These are phyloP conservation scores for Hirundichthys speculiger DNA, from an alignment of 2,113 vertebrate genomes.

Conservation along the genomic window DNA sequence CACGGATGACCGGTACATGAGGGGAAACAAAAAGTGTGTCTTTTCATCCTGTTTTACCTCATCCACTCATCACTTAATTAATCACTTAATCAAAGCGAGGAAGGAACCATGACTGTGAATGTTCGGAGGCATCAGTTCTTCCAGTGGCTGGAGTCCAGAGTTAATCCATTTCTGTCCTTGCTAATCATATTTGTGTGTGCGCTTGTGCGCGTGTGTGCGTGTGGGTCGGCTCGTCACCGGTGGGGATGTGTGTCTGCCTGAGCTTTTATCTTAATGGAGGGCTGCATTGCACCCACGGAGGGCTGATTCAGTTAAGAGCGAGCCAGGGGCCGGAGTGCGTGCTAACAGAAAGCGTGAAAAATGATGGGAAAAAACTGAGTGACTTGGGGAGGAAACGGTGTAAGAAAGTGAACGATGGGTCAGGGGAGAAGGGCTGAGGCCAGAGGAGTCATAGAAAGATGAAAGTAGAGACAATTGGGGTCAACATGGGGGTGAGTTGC, in stretches of 20 bases:
- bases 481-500: slow-evolving; percentile 31
- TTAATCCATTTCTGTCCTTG: slow-evolving; percentile 48
- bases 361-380: slow-evolving; percentile 40
- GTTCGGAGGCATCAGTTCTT: slow-evolving; percentile 10
- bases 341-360: slow-evolving; percentile 72
- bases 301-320: slow-evolving; percentile 70
- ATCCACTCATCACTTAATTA: slow-evolving; percentile 3
- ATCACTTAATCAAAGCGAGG: slow-evolving; percentile 21
- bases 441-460: slow-evolving; percentile 34
- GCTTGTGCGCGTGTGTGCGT: background rate
- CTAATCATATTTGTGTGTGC: slow-evolving; percentile 10
- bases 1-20: slow-evolving; percentile 32
- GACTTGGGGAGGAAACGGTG: slow-evolving; percentile 22
- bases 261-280: slow-evolving; percentile 82
- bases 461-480: slow-evolving; percentile 22
- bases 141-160: slow-evolving; percentile 25
- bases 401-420: slow-evolving; percentile 42
- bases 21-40: background rate
- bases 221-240: no score
- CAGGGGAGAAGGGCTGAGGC: slow-evolving; percentile 42
- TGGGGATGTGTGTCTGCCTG: slow-evolving; percentile 32
- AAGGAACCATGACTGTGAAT: slow-evolving; percentile 19
- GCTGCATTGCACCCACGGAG: slow-evolving; percentile 24
- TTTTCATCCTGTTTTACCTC: slow-evolving; percentile 14
- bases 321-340: slow-evolving; percentile 32